Conservation (phyloP, 2,888 invertebrate species). For the Phymatocera aterrima region DNA sequence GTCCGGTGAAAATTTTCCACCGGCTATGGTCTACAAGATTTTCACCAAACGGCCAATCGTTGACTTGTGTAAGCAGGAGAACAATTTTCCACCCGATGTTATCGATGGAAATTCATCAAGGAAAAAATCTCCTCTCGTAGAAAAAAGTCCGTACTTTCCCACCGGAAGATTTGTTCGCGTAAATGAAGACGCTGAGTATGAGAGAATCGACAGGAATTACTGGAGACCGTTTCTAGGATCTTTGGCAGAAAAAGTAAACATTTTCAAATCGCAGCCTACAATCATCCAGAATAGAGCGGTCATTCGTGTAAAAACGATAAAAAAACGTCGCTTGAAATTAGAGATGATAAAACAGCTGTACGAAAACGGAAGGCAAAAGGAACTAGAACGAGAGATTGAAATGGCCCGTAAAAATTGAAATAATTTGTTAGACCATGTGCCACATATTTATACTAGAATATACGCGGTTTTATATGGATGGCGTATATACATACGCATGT, state of each 20-base stretch:
- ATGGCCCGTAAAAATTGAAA: neutral
- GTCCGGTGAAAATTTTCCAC: slow-evolving; percentile 47
- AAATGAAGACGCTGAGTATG: too few species aligned
- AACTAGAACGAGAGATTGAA: neutral
- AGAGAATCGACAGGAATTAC: neutral
- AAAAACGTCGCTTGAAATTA: slow-evolving; percentile 12
- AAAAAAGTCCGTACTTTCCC: too few species aligned
- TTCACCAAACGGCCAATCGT: slow-evolving; percentile 48
- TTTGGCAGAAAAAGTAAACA: neutral
- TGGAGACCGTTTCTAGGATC: neutral
- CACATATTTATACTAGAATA: neutral
- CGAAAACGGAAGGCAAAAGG: slow-evolving; percentile 1
- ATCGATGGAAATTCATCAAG: too few species aligned
- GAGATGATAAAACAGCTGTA: slow-evolving; percentile 18
- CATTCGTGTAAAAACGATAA: neutral
- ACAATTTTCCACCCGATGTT: neutral
- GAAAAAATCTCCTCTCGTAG: neutral
- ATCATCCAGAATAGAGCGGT: neutral
- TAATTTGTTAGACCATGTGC: neutral
- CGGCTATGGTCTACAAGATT: slow-evolving; percentile 49
- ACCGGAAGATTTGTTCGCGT: too few species aligned
- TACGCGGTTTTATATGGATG: too few species aligned
- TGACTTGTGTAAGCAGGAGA: neutral
- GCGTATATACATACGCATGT: too few species aligned
- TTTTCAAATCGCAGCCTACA: neutral